These are phyloP conservation scores for Palythoa caribaeorum DNA, from an alignment of 92 coral and sea anemone species.

Conservation along the genomic window DNA sequence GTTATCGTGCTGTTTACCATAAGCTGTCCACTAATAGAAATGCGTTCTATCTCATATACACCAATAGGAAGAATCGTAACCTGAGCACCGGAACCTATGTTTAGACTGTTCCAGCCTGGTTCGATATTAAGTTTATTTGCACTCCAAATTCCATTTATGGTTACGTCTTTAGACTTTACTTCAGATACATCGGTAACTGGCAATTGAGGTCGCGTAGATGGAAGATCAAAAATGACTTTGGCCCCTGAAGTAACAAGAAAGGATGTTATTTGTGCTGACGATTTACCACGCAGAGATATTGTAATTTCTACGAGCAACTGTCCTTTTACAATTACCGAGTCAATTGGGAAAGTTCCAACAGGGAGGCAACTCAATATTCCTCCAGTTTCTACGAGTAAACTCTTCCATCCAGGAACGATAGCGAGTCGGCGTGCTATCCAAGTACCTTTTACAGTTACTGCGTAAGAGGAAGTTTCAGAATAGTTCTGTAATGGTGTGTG, in stretches of 20 bases:
- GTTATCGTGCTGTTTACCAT: constrained; percentile 32
- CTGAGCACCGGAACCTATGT: constrained; percentile 36
- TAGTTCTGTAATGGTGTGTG: constrained; percentile 25
- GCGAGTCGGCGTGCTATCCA: constrained; percentile 65
- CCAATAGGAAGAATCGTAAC: constrained; percentile 28
- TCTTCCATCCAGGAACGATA: constrained; percentile 87
- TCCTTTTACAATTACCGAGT: constrained; percentile 74
- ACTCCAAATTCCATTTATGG: constrained; percentile 69
- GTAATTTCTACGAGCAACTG: constrained; percentile 69
- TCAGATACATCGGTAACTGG: constrained; percentile 70
- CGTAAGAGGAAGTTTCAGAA: constrained; percentile 68
- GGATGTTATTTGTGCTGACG: not conserved
- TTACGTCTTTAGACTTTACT: constrained; percentile 70
- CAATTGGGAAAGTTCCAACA: constrained; percentile 64
- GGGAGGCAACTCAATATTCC: constrained; percentile 78
- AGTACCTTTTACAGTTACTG: constrained; percentile 70
- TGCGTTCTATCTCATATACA: constrained; percentile 40
- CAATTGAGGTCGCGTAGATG: not conserved
- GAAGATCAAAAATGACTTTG: constrained; percentile 14
- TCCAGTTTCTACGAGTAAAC: constrained; percentile 63
- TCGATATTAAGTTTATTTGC: constrained; percentile 71
- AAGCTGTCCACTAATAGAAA: constrained; percentile 42
- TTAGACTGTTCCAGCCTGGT: constrained; percentile 70
- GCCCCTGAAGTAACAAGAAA: constrained; percentile 32
- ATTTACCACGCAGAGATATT: constrained; percentile 50